These are phyloP conservation scores for Prinia subflava DNA, from an alignment of 2,113 vertebrate species.

Conservation along the genomic window DNA sequence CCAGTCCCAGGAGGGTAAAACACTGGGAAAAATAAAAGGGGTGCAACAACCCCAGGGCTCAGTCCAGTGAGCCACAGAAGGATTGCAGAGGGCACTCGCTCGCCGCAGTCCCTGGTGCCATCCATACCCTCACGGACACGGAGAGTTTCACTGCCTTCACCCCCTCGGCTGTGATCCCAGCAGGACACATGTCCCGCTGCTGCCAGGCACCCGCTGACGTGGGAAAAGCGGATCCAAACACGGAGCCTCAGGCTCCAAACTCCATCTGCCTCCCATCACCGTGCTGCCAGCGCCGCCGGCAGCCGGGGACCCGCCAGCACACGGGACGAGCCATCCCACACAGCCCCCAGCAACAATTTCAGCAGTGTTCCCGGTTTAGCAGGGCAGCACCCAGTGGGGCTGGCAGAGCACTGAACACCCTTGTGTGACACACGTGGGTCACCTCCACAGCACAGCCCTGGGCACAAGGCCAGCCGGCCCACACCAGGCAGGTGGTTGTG, in stretches of 20 bases:
- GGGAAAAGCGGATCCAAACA: neutral
- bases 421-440: neutral
- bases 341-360: neutral
- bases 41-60: neutral
- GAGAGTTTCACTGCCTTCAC: neutral
- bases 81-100: accelerated
- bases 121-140: accelerated
- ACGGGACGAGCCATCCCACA: neutral
- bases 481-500: neutral
- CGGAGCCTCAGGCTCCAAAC: neutral
- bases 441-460: neutral
- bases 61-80: neutral
- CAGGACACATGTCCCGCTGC: accelerated
- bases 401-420: neutral
- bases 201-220: neutral
- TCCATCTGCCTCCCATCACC: neutral
- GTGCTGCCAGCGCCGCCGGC: accelerated
- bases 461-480: neutral
- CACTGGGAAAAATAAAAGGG: neutral
- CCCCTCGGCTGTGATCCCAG: neutral
- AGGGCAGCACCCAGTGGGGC: accelerated
- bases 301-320: neutral
- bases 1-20: neutral
- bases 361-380: neutral
- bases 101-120: accelerated